Base-by-base conservation (phyloP, 2,113 vertebrate genomes). In the Calidris pygmaea region DNA sequence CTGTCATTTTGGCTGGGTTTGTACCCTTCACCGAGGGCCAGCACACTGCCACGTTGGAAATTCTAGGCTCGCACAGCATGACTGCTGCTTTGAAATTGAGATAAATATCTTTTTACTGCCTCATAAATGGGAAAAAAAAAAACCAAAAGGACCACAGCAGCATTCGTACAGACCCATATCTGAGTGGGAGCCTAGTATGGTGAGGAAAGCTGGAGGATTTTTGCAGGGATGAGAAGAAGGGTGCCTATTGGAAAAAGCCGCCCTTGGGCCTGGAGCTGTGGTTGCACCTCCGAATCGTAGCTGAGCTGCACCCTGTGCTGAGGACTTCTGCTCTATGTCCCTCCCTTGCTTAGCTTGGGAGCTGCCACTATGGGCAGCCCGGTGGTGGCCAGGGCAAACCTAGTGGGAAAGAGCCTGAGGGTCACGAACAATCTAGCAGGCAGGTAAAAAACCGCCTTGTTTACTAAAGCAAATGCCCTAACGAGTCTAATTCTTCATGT, bases 361-460 rank as follows among this genome's bases (percentile, higher is more conserved):
- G 7, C 62, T 71, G 10, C 41, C 1, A 0, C 52, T 35, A 1
- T 24, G 50, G 52, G 20, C 20, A 84, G 39, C 60, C 7, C 1
- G 1, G 34, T 17, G 14, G 30, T 27, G 32, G 16, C 39, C 74
- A 41, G 56, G 74, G 32, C 32, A 55, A 50, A 72, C 29, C 23
- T n/a, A 56, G 16, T 23, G 18, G 80, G 56, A 55, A 32, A 10
- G 39, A 41, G 20, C 29, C 29, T 22, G 7, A 32, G 27, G 23
- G 18, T 74, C 16, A 6, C 0, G 0, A 26, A 41, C 5, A 0
- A 27, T 63, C 43, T 43, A 29, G 62, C 65, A 20, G 8, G 5
- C 0, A 0, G 37, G n/a, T 93, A 26, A 56, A 85, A 90, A 89
- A 37, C 14, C 1, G 0, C 16, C 15, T 73, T 41, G 9, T 45